Evolutionary conservation across 2,113 vertebrate species (phyloP), one percentile per base, ranked within the genome.

Genomic region (Physeter macrocephalus): DNA sequence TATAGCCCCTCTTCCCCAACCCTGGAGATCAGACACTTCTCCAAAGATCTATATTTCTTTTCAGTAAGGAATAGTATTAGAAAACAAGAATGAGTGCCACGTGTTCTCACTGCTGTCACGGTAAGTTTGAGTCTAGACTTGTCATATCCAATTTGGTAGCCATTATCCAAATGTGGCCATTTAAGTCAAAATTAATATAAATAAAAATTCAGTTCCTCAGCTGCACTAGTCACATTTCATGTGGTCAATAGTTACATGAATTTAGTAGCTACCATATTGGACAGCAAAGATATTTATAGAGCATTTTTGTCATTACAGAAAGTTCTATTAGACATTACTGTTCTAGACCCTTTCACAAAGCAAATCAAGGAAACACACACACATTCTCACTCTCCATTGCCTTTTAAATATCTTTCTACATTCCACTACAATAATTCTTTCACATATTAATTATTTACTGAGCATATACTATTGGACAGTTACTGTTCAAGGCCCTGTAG

Each of bases 161-260:
- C 21, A 91, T 27, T 94, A 80, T 43, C 71, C 43, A 64, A 66
- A 57, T 39, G 36, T 57, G 9, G 52, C 43, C 29, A 88, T 54
- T 87, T 88, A 83, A 88, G 86, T 83, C 27, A 82, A 83, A 93
- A 82, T 90, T 82, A 46, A 85, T 41, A 62, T 67, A 87, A 90
- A 52, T 82, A 91, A 92, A 94, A 84, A 62, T 84, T 88, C 25
- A 88, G 61, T n/a, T 74, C 61, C 29, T 75, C 49, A n/a, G 66
- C 34, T 86, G 9, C 18, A 67, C 52, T 64, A 81, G 46, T 46
- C 25, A 74, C n/a, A 61, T 49, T 59, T 95, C 54, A 66, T 41
- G 15, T 83, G 31, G 41, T 89, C 29, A 46, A 36, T 20, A 80
- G 66, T 14, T 69, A 80, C 5, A 54, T 39, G 25, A 62, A 75